A percentile compares a stretch with the other conserved stretches of the same genome.
Evolutionary conservation across 2,797 vertebrate species (phyloP).

Genomic region (Hoplostethus atlanticus): DNA sequence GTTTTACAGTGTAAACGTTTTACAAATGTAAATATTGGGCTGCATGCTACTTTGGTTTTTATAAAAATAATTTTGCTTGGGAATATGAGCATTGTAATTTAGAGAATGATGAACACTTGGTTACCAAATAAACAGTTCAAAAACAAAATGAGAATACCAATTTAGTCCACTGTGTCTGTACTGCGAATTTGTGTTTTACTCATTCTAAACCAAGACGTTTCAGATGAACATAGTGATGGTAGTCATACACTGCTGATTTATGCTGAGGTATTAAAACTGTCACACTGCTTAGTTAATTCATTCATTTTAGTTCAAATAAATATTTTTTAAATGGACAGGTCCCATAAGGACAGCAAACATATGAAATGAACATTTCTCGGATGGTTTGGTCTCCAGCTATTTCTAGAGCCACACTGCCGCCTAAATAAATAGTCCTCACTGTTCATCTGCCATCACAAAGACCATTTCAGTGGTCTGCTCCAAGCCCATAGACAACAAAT

Average conservation of each 20-base stretch:
- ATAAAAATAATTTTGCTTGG: constrained; percentile 47
- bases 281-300: constrained; percentile 30
- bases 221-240: not conserved
- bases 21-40: constrained; percentile 28
- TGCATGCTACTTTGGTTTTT: constrained; percentile 37
- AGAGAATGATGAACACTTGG: constrained; percentile 55
- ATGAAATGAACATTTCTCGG: constrained; percentile 66
- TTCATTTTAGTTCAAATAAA: constrained; percentile 37
- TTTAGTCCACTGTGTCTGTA: constrained; percentile 32
- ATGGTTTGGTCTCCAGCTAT: constrained; percentile 67
- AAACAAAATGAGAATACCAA: constrained; percentile 53
- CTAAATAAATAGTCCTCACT: constrained; percentile 76
- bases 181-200: constrained; percentile 36
- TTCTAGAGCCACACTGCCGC: constrained; percentile 71
- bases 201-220: constrained; percentile 19
- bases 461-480: constrained; percentile 61
- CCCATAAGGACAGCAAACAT: constrained; percentile 60
- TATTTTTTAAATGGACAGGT: constrained; percentile 46
- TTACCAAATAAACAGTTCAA: constrained; percentile 61
- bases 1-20: constrained; percentile 24
- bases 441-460: constrained; percentile 71
- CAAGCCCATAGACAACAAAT: constrained; percentile 77
- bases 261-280: constrained; percentile 36
- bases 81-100: constrained; percentile 54
- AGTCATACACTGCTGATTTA: constrained; percentile 30